Evolutionary conservation across 1,140 invertebrate genomes (phyloP), one percentile per base, ranked within the genome.

Genomic region (Neuroterus valhalla): DNA sequence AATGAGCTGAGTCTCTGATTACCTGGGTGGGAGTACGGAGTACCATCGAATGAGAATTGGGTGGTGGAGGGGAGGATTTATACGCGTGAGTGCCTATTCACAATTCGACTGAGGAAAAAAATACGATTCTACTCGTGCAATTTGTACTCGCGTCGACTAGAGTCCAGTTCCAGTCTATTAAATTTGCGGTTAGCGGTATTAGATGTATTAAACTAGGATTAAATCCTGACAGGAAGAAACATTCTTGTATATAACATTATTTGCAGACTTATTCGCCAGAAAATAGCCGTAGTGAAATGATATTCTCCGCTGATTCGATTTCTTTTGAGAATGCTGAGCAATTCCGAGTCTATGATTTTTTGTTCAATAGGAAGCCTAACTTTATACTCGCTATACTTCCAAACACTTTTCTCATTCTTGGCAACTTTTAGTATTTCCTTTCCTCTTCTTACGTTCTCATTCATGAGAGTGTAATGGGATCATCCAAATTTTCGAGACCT

Each of bases 91-190:
- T 62, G 23, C 55, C 26, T 3, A 62, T 62, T 62, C 11, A 31
- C 55, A 62, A 62, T 62, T 62, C 55, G 55, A 62, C 55, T 62
- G 23, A n/a, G 26, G 14, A 31, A 31, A 62, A 62, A 62, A 62
- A 62, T 23, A 6, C 3, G 26, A n/a, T 62, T 26, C 31, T 62
- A 26, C 3, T 26, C 5, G 21, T 31, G 31, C 55, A 26, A 62
- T 62, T 62, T 15, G 23, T 62, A 26, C 55, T 62, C 23, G 55
- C 23, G 55, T 62, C 31, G 55, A 62, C 55, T 15, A 62, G 55
- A 62, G 23, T 12, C 21, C 31, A n/a, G 55, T 62, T 62, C 55
- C 31, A 62, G 26, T 62, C 55, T 62, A 62, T 62, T 62, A 62
- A 62, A 15, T 62, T 62, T 62, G 23, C 12, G 55, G 26, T 62